These are phyloP conservation scores for Agrotis segetum DNA, from an alignment of 2,888 invertebrate species.

Conservation along the genomic window DNA sequence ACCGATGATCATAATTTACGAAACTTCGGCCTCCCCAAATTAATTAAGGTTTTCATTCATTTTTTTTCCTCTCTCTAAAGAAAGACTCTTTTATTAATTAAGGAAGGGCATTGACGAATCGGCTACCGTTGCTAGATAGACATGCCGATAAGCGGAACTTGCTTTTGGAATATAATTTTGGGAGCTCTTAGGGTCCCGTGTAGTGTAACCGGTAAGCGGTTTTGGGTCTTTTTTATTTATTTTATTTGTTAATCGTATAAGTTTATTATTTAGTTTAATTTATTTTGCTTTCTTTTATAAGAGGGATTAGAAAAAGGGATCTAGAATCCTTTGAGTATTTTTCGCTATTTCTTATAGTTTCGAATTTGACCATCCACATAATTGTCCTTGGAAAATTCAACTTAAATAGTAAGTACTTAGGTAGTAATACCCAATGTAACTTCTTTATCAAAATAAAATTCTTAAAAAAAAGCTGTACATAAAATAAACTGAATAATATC, in stretches of 20 bases:
- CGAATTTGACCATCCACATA: too few relatives aligned
- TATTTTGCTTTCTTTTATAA: neutral
- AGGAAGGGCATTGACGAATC: slow-evolving; percentile 89
- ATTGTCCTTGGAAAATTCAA: too few relatives aligned
- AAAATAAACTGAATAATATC: slow-evolving; percentile 7
- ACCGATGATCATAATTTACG: slow-evolving; percentile 84
- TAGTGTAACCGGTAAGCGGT: slow-evolving; percentile 1
- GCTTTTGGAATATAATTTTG: slow-evolving; percentile 66
- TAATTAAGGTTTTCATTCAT: slow-evolving; percentile 87
- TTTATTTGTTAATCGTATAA: slow-evolving; percentile 1
- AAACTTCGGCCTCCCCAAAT: slow-evolving; percentile 81
- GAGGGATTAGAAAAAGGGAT: neutral
- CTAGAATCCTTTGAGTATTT: too few relatives aligned
- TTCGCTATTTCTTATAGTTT: too few relatives aligned
- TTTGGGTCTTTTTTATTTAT: slow-evolving; percentile 32
- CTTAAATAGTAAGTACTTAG: too few relatives aligned
- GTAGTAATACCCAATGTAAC: neutral
- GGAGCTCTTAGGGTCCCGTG: slow-evolving; percentile 66
- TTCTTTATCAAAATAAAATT: neutral
- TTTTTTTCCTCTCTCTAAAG: slow-evolving; percentile 73
- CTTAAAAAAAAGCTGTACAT: slow-evolving; percentile 5
- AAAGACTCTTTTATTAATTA: slow-evolving; percentile 88
- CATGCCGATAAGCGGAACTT: slow-evolving; percentile 80
- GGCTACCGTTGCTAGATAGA: slow-evolving; percentile 87
- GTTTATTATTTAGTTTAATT: neutral